Evolutionary conservation across 2,797 vertebrate genomes (phyloP), one percentile per base, ranked within the genome.

Genomic region (Astyanax mexicanus): DNA sequence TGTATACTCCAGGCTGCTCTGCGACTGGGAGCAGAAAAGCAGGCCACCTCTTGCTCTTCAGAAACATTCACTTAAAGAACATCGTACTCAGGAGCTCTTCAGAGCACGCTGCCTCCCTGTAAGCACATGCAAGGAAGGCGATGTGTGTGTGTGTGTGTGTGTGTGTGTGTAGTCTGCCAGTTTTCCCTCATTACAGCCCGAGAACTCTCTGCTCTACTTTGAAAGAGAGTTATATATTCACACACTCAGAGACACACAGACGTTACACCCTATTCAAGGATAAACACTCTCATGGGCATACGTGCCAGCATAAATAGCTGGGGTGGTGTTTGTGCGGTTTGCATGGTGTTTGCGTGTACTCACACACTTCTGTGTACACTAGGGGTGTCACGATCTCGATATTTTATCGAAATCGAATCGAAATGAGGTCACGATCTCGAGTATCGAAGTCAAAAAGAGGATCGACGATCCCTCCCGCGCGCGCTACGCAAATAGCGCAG

Each of bases 301-400:
- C 19, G 25, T 47, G 10, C 23, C 32, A 37, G 64, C 40, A 47
- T 69, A 73, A 76, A 72, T 66, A 80, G 35, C 69, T 77, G 37
- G 52, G 65, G 27, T 40, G 45, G 49, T 25, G 49, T 52, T 52
- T 25, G 49, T 23, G 47, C 44, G 71, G 60, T 55, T 65, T 77
- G 71, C 6, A 58, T 19, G 62, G 5, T n/a, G 19, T 38, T 32
- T 65, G 45, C 40, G 23, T 19, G 12, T 27, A 35, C 58, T 25
- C 25, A 60, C 54, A 42, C 37, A 27, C 37, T 40, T 61, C 3
- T 6, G n/a, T 21, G 44, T 19, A 58, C 27, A 45, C 25, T n/a
- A n/a, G n/a, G n/a, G n/a, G n/a, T n/a, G n/a, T n/a, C n/a, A n/a
- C n/a, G n/a, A n/a, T n/a, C n/a, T n/a, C n/a, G n/a, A n/a, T n/a